Conservation (phyloP, 2,888 invertebrate genomes). For the Drosophila paranaensis region DNA sequence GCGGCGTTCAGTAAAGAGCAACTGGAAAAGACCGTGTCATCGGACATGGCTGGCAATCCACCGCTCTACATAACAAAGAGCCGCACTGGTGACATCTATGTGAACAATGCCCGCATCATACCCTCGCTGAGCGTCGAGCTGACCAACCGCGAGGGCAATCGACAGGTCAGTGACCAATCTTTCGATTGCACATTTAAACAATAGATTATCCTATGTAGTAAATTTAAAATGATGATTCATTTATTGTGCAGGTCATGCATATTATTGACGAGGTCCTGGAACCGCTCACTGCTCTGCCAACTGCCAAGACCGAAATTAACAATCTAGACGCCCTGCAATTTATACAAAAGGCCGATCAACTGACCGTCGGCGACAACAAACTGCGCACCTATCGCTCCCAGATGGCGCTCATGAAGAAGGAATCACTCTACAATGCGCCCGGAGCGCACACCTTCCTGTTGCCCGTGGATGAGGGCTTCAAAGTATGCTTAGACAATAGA, state of each 20-base stretch:
- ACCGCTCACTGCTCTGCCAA: slow-evolving; percentile 89
- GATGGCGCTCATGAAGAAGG: slow-evolving; percentile 90
- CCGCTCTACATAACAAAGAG: slow-evolving; percentile 93
- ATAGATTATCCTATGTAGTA: neutral
- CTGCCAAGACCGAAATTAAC: slow-evolving; percentile 88
- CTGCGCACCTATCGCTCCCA: slow-evolving; percentile 89
- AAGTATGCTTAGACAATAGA: slow-evolving; percentile 86
- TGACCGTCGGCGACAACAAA: slow-evolving; percentile 89
- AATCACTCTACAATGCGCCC: slow-evolving; percentile 90
- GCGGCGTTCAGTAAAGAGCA: slow-evolving; percentile 90
- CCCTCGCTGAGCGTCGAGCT: slow-evolving; percentile 89
- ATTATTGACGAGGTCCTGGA: slow-evolving; percentile 94
- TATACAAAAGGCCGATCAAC: slow-evolving; percentile 90
- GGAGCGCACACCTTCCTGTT: slow-evolving; percentile 95
- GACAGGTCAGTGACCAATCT: slow-evolving; percentile 86
- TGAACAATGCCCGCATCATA: slow-evolving; percentile 94
- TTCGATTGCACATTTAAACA: neutral
- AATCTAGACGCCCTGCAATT: slow-evolving; percentile 94
- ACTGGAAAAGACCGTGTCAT: slow-evolving; percentile 86
- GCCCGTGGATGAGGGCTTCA: slow-evolving; percentile 95
- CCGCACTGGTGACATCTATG: slow-evolving; percentile 89
- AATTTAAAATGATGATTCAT: neutral
- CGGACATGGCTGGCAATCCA: slow-evolving; percentile 93
- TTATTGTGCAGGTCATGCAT: slow-evolving; percentile 89
- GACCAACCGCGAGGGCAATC: slow-evolving; percentile 86